A percentile compares a stretch with the other conserved stretches of the same genome.
These are phyloP conservation scores for Scomber scombrus DNA, from an alignment of 2,113 vertebrate species.

Conservation along the genomic window DNA sequence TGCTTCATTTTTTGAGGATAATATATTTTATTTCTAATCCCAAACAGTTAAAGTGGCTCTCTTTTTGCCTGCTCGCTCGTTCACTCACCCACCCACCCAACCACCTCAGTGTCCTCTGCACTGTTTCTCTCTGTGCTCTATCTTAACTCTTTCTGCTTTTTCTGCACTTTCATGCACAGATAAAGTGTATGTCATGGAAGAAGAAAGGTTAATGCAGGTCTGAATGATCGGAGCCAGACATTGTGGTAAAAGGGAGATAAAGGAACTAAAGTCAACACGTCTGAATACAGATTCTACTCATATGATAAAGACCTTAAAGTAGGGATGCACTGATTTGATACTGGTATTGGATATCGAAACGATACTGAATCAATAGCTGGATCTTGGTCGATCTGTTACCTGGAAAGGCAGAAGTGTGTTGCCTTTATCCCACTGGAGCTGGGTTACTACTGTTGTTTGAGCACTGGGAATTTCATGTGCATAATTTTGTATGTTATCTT, in stretches of 20 bases:
- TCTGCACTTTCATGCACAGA: background rate
- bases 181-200: slow-evolving; percentile 10
- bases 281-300: slow-evolving; percentile 27
- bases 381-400: too few relatives aligned
- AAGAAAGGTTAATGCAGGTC: slow-evolving; percentile 43
- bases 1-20: slow-evolving; percentile 51
- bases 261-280: slow-evolving; percentile 12
- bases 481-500: slow-evolving; percentile 45
- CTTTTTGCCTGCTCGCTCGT: background rate
- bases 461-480: too few relatives aligned
- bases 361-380: too few relatives aligned
- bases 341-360: too few relatives aligned
- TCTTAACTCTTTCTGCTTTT: background rate
- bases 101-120: slow-evolving; percentile 37
- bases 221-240: slow-evolving; percentile 10
- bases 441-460: too few relatives aligned
- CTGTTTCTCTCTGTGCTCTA: slow-evolving; percentile 23
- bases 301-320: background rate
- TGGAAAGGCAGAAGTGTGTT: slow-evolving; percentile 47
- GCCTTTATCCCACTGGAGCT: slow-evolving; percentile 50
- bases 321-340: too few relatives aligned
- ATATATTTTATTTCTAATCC: slow-evolving; percentile 69
- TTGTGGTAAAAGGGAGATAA: background rate
- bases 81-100: slow-evolving; percentile 8
- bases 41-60: slow-evolving; percentile 62